Conservation (phyloP, 2,797 vertebrate genomes). For the Pristis pectinata region DNA sequence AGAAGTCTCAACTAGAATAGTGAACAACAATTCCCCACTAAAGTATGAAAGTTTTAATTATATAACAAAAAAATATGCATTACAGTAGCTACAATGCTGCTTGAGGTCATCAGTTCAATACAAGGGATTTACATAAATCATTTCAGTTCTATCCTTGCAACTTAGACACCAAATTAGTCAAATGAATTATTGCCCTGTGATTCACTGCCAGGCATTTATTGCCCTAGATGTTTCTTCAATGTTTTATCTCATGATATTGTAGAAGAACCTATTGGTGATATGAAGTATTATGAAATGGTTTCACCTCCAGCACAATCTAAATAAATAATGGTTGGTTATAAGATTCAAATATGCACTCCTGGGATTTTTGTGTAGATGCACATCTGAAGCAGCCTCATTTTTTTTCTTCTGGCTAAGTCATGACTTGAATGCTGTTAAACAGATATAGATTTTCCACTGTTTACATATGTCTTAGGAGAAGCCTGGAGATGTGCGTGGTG, state of each 20-base stretch:
- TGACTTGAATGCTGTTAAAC: not conserved
- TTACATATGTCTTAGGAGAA: not conserved
- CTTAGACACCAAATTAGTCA: not conserved
- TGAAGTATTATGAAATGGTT: not conserved
- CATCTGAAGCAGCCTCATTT: not conserved
- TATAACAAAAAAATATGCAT: not conserved
- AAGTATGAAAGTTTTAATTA: not conserved
- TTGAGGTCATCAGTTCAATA: not conserved
- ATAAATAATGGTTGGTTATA: not conserved
- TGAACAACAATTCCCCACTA: not conserved
- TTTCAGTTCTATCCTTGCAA: constrained; percentile 5
- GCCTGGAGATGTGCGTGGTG: not conserved
- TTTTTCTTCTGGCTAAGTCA: not conserved
- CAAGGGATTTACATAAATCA: not conserved
- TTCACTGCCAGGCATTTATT: not conserved
- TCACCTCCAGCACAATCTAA: not conserved
- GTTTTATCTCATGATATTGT: not conserved
- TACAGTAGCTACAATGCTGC: not conserved
- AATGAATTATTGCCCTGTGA: constrained; percentile 3
- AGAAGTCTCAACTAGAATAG: not conserved
- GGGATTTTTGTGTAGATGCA: not conserved
- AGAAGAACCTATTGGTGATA: not conserved
- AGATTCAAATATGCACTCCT: not conserved
- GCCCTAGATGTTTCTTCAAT: not conserved
- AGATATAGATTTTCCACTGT: not conserved